Base-by-base conservation (phyloP, 2,113 vertebrate species). In the Saimiri boliviensis region DNA sequence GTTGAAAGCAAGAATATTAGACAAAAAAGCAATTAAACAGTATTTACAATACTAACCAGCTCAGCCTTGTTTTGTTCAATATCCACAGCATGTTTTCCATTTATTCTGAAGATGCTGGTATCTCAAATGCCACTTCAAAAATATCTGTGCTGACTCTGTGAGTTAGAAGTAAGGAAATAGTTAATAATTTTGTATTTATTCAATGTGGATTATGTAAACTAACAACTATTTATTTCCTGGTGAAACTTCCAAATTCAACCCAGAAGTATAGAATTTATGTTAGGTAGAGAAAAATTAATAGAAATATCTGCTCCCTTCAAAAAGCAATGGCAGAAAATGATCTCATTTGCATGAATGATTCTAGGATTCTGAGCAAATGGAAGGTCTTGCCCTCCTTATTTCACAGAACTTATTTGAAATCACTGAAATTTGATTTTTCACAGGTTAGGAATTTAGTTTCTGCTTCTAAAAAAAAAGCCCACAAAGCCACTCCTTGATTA, bases 371-470 rank as follows among this genome's bases (percentile, higher is more conserved):
- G 60, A 71, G 25, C 47, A 83, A 71, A 80, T 68, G 19, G 21
- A 84, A 66, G 60, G 17, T 8, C 56, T 70, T 95, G 37, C 2
- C 25, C 20, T 87, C 25, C 13, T 89, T 73, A 93, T 84, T 86
- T 97, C 82, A 17, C 14, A 45, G n/a, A 93, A 42, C 40, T 92
- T 89, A 63, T 47, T 89, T 87, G 42, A 90, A 95, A 71, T 92
- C 40, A 66, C n/a, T n/a, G 17, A 74, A 94, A 76, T 93, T 82
- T 91, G 71, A 83, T 60, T 81, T 96, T 56, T 98, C 95, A 96
- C 40, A 89, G 89, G 76, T 93, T 82, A 97, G 94, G 95, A 95
- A 97, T 97, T 89, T 73, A 40, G 30, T 42, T 92, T 79, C 85
- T 70, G 77, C 73, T 96, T 93, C 87, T 84, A 23, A 89, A 87